Evolutionary conservation across 1,140 invertebrate genomes (phyloP).

Genomic region (Bombus impatiens): DNA sequence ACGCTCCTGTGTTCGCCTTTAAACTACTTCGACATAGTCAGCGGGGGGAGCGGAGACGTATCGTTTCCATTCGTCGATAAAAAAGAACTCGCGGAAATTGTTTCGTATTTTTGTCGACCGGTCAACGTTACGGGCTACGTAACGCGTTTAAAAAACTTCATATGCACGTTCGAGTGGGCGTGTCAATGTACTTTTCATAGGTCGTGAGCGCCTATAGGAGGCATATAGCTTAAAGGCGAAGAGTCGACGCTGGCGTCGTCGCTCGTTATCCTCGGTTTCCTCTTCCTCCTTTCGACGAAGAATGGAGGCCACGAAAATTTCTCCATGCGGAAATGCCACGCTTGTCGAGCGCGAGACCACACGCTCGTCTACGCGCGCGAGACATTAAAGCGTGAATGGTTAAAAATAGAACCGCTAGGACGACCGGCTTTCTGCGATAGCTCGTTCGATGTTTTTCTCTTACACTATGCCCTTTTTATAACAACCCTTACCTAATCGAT

Average conservation of each 20-base stretch:
- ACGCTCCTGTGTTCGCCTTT: not conserved
- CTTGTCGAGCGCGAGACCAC: slow-evolving; percentile 35
- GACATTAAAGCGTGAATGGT: slow-evolving; percentile 47
- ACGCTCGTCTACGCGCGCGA: slow-evolving; percentile 26
- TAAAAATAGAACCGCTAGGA: slow-evolving; percentile 54
- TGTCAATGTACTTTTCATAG: slow-evolving; percentile 24
- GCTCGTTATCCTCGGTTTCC: slow-evolving; percentile 61
- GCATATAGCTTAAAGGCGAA: not conserved
- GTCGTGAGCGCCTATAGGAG: not conserved
- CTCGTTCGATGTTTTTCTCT: not conserved
- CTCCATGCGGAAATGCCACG: slow-evolving; percentile 61
- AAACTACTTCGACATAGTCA: not conserved
- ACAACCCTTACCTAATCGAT: slow-evolving; percentile 1
- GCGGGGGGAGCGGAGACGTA: not conserved
- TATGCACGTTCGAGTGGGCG: not conserved
- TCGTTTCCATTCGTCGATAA: slow-evolving; percentile 3
- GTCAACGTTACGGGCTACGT: not conserved
- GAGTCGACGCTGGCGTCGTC: slow-evolving; percentile 9
- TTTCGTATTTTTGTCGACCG: not conserved
- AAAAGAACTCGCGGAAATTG: not conserved
- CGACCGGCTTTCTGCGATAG: slow-evolving; percentile 29
- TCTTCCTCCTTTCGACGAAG: slow-evolving; percentile 57
- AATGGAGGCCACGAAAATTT: slow-evolving; percentile 61
- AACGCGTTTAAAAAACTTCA: not conserved
- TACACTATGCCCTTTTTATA: not conserved